phyloP scores from a whole-genome alignment of 1,140 invertebrate species.

The Drosophila nannoptera region DNA sequence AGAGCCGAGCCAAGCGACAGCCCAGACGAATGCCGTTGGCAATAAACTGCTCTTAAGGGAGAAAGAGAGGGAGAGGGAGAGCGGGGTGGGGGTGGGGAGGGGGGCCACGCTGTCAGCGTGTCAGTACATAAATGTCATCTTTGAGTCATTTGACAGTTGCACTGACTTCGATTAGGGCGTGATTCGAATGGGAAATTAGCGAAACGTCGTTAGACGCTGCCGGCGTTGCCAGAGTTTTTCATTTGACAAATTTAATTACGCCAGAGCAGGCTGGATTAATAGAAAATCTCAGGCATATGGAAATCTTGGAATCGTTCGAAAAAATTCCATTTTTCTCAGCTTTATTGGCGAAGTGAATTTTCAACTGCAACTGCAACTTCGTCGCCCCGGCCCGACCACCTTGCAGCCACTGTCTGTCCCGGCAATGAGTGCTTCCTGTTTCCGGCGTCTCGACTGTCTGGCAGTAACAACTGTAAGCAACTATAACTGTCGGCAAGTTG shows the following conservation, averaged over 20 bases:
- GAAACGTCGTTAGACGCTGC: constrained; percentile 27
- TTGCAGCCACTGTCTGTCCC: constrained; percentile 24
- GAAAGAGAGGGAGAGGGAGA: background rate
- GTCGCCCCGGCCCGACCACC: background rate
- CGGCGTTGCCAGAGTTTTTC: constrained; percentile 4
- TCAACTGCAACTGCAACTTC: no score
- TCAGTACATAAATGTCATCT: constrained; percentile 66
- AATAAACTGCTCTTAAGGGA: constrained; percentile 11
- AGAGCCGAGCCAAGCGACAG: constrained; percentile 27
- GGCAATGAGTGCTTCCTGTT: constrained; percentile 67
- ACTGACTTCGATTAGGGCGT: constrained; percentile 59
- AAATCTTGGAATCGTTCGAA: background rate
- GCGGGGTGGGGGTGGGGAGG: background rate
- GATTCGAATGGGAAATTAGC: constrained; percentile 68
- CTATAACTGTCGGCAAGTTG: constrained; percentile 74
- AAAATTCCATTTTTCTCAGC: no score
- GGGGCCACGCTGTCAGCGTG: constrained; percentile 21
- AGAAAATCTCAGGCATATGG: constrained; percentile 23
- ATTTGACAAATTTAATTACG: constrained; percentile 54
- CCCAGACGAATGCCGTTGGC: constrained; percentile 27
- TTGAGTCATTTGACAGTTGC: constrained; percentile 61
- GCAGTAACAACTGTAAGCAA: constrained; percentile 62
- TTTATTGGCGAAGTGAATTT: no score
- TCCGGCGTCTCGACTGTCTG: constrained; percentile 55
- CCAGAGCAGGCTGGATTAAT: constrained; percentile 1